Conservation (phyloP, 2,888 invertebrate species). For the Cataglyphis albicans region DNA sequence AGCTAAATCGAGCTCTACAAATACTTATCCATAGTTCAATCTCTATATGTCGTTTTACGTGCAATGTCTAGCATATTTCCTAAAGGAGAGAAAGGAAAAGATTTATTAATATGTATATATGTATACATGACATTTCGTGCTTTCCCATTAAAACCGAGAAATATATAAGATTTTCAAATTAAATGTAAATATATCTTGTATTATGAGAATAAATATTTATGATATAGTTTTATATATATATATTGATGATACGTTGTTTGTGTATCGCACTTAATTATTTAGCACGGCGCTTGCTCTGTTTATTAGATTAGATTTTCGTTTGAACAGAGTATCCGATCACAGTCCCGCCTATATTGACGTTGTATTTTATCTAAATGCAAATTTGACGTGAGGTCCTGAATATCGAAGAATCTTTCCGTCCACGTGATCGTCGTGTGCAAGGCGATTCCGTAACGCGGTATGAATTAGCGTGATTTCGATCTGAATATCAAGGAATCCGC, state of each 20-base stretch:
- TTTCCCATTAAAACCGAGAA: not conserved
- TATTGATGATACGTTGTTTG: not conserved
- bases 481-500: slow-evolving; percentile 57
- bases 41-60: not conserved
- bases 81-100: not conserved
- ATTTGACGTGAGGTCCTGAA: slow-evolving; percentile 53
- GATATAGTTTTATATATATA: not conserved
- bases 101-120: not conserved
- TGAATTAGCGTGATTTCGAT: slow-evolving; percentile 55
- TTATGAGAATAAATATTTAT: not conserved
- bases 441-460: slow-evolving; percentile 45
- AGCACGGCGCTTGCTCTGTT: slow-evolving; percentile 26
- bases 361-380: slow-evolving; percentile 67
- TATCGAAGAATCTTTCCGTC: slow-evolving; percentile 49
- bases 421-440: slow-evolving; percentile 33
- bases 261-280: slow-evolving; percentile 20
- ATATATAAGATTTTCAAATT: not conserved
- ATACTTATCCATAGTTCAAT: slow-evolving; percentile 26
- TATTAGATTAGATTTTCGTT: slow-evolving; percentile 34
- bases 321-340: slow-evolving; percentile 39
- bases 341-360: slow-evolving; percentile 46
- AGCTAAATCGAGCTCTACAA: slow-evolving; percentile 14
- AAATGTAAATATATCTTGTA: not conserved
- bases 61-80: not conserved
- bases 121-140: not conserved